Evolutionary conservation across 2,888 invertebrate species (phyloP), one percentile per base, ranked within the genome.

Genomic region (Neoaliturus tenellus): DNA sequence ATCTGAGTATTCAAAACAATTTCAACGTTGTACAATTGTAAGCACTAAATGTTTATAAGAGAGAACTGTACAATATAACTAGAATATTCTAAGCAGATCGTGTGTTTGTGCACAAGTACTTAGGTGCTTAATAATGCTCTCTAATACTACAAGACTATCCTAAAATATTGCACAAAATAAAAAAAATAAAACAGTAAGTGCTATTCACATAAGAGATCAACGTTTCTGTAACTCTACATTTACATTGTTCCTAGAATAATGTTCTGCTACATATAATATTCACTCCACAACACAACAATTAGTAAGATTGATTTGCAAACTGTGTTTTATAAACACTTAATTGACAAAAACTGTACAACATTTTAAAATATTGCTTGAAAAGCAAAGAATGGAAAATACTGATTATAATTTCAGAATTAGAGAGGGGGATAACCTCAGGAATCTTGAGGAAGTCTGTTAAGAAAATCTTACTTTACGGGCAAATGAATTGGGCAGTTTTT

Each of bases 111-210:
- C 23, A 35, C 39, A 71, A n/a, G 10, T 20, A 23, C 71, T 14
- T 28, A 39, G 0, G 25, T 39, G 23, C 71, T 39, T 6, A 3
- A 8, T 71, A 25, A 8, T 71, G 41, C 39, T 39, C 35, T 71
- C 1, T 35, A 23, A 5, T 10, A 14, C 12, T 35, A 6, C 20
- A 62, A 17, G 12, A n/a, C 35, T 71, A 75, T 28, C 44, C 48
- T 48, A 75, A 41, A 48, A 75, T 75, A 75, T 75, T 75, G 75
- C 75, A 75, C 75, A 48, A 75, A 71, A 39, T 41, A 3, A 41
- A 75, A 75, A 48, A 23, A 28, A 20, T 35, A 48, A 75, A 3
- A 44, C 10, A 75, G n/a, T n/a, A n/a, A n/a, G 48, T 75, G 75
- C 44, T 71, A 48, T 48, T 10, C 44, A 75, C 75, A 75, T 14